Percentiles rank a stretch among this genome's conserved stretches.
Evolutionary conservation across 1,140 invertebrate genomes (phyloP).

Genomic region (Drosophila cardini): DNA sequence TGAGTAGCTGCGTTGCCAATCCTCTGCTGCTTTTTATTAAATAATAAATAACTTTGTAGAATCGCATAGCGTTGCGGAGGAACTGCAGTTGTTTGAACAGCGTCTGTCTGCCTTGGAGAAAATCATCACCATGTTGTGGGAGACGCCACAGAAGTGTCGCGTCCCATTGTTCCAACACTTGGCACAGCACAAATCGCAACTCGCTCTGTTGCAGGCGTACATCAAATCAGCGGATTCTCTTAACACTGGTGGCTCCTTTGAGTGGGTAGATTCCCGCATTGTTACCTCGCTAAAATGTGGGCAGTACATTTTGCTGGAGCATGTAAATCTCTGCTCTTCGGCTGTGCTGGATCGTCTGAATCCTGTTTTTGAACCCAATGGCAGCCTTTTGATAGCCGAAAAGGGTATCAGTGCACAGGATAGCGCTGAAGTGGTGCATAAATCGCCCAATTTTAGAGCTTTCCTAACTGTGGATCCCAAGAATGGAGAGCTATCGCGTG

Average conservation of each 20-base stretch:
- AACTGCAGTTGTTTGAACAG: conserved; percentile 59
- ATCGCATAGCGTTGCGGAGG: conserved; percentile 59
- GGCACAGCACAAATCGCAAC: conserved; percentile 37
- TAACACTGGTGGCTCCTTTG: conserved; percentile 94
- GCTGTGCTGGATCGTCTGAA: conserved; percentile 98
- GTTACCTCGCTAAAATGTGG: conserved; percentile 87
- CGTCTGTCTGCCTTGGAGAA: conserved; percentile 52
- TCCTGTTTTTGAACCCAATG: conserved; percentile 96
- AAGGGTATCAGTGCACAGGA: conserved; percentile 91
- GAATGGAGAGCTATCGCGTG: conserved; percentile 97
- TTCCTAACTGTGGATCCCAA: conserved; percentile 98
- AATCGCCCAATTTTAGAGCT: conserved; percentile 96
- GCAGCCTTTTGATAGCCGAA: conserved; percentile 95
- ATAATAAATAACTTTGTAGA: conserved; percentile 13
- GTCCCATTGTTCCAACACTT: conserved; percentile 40
- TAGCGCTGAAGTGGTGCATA: conserved; percentile 90
- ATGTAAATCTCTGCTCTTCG: conserved; percentile 98
- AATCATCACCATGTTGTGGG: conserved; percentile 51
- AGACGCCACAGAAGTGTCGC: conserved; percentile 46
- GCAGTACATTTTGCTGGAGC: conserved; percentile 89
- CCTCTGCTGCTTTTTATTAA: background rate
- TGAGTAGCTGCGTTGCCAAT: conserved; percentile 23
- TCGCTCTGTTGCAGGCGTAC: conserved; percentile 53
- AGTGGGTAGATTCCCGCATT: conserved; percentile 98
- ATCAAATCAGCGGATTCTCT: conserved; percentile 86